phyloP scores from a whole-genome alignment of 2,113 vertebrate genomes.

The Eonycteris spelaea region DNA sequence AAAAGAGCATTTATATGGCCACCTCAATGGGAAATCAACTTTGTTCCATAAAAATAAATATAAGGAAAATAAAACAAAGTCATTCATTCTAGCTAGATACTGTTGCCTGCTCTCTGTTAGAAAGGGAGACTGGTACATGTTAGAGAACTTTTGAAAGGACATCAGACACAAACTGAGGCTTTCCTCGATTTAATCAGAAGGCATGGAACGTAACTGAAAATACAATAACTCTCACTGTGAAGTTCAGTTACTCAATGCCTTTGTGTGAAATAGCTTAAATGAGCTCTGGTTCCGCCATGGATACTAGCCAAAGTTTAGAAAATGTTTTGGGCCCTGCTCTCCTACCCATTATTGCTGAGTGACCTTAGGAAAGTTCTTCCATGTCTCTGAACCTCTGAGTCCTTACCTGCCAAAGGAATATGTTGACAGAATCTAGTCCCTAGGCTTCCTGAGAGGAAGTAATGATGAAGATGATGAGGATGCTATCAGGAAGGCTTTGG shows the following conservation, averaged over 20 bases:
- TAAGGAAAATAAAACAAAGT: not conserved
- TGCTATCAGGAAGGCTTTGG: not conserved
- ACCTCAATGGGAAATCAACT: not conserved
- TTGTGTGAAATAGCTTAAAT: not conserved
- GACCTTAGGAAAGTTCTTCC: not conserved
- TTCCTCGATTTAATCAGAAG: conserved; percentile 34
- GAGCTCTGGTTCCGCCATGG: not conserved
- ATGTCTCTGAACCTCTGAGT: not conserved
- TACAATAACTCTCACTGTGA: not conserved
- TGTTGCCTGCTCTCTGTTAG: not conserved
- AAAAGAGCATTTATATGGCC: not conserved
- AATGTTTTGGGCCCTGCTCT: not conserved
- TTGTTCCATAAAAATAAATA: conserved; percentile 34
- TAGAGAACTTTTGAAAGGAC: not conserved
- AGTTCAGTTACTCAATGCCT: not conserved
- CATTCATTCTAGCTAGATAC: not conserved
- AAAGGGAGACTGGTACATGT: not conserved
- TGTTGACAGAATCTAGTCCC: not conserved
- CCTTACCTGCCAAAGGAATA: not conserved
- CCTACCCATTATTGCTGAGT: not conserved
- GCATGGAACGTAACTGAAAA: not conserved
- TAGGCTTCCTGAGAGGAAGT: not conserved
- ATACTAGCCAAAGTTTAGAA: not conserved
- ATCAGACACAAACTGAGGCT: not conserved
- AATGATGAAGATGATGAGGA: not conserved